Conservation (phyloP, 2,888 invertebrate genomes). For the Thera obeliscata region DNA sequence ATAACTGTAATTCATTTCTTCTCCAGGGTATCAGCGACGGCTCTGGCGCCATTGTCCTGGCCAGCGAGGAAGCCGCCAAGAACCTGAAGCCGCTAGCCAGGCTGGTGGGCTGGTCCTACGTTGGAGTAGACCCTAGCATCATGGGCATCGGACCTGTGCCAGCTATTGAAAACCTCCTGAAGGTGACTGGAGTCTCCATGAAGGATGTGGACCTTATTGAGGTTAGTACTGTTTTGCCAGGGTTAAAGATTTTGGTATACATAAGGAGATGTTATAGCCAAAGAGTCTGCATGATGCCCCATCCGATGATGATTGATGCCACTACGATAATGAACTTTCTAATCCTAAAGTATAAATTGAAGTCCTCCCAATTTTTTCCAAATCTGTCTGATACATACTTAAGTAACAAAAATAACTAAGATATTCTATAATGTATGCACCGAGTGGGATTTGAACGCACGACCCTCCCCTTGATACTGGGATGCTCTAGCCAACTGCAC, state of each 20-base stretch:
- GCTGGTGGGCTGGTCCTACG: constrained; percentile 94
- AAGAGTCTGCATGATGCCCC: too few species aligned
- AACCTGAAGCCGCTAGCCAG: constrained; percentile 95
- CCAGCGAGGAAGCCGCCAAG: constrained; percentile 95
- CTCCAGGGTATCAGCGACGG: constrained; percentile 97
- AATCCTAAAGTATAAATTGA: too few species aligned
- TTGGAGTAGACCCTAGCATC: constrained; percentile 98
- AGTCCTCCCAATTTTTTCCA: too few species aligned
- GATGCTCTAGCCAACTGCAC: too few species aligned
- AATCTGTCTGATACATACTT: too few species aligned
- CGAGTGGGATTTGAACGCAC: too few species aligned
- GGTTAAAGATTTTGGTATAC: not conserved
- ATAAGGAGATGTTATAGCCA: too few species aligned
- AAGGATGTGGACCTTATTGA: constrained; percentile 97
- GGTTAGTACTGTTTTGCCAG: constrained; percentile 73
- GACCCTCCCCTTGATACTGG: too few species aligned
- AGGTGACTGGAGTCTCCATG: constrained; percentile 90
- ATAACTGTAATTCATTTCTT: not conserved
- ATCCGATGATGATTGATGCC: too few species aligned
- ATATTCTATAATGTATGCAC: too few species aligned
- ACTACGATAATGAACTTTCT: too few species aligned
- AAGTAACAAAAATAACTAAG: too few species aligned
- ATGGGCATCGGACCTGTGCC: constrained; percentile 99
- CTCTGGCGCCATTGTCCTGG: constrained; percentile 96
- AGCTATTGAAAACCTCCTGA: constrained; percentile 94